Evolutionary conservation across 2,888 invertebrate genomes (phyloP).

Genomic region (Andricus quercusramuli): DNA sequence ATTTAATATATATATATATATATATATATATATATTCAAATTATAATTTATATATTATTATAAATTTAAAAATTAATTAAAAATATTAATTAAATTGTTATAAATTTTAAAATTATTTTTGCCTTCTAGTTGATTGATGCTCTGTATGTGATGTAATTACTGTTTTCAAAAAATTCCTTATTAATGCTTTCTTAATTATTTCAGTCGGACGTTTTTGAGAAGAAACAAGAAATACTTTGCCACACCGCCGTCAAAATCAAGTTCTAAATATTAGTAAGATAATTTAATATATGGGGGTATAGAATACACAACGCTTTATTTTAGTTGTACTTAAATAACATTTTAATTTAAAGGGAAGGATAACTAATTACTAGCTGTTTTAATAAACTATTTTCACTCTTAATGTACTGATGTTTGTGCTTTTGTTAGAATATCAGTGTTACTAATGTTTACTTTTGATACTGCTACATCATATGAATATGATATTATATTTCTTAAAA

Average conservation of each 20-base stretch:
- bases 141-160: neutral
- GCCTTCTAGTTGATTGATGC: no score
- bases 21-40: no score
- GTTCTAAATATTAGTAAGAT: conserved; percentile 19
- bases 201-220: conserved; percentile 72
- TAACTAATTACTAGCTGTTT: neutral
- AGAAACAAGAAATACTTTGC: conserved; percentile 76
- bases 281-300: neutral
- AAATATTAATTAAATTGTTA: no score
- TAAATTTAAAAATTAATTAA: no score
- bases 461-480: neutral
- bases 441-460: neutral
- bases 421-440: neutral
- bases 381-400: neutral
- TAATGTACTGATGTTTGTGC: neutral
- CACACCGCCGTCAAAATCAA: conserved; percentile 71
- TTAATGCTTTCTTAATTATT: conserved; percentile 50
- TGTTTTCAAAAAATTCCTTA: conserved; percentile 15
- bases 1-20: no score
- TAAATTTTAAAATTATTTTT: no score
- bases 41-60: no score
- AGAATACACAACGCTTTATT: neutral
- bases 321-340: conserved; percentile 22
- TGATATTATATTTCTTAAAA: conserved; percentile 2
- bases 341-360: neutral